Evolutionary conservation across 2,113 vertebrate species (phyloP), one percentile per base, ranked within the genome.

Genomic region (Bostrychus sinensis): DNA sequence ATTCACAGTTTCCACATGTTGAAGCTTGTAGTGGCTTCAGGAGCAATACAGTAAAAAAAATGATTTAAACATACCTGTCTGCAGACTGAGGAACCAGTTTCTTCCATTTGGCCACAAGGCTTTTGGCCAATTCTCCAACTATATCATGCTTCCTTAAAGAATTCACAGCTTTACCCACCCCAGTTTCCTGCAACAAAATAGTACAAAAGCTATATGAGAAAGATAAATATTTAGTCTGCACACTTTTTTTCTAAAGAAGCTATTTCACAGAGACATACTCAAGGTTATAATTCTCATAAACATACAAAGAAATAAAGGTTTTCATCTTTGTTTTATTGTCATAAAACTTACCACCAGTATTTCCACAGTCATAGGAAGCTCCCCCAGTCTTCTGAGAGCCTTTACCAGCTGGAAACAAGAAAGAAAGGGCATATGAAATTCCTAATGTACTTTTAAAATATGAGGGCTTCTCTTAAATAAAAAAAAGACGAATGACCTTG

Each of bases 161-260:
- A 80, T 98, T 99, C 76, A 98, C 97, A 4, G 95, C 92, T 81
- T 98, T 99, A 13, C 96, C 97, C 11, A 98, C 93, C 14, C 97
- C 96, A 0, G 97, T 98, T 86, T 97, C 96, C 97, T 99, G 8
- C 6, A n/a, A n/a, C n/a, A 50, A 5, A 22, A 76, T 1, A 56
- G 65, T 48, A 41, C 9, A 62, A 48, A 50, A 36, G 11, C 4
- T 38, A 30, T 17, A 5, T n/a, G 9, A 36, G 11, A 17, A 51
- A 9, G 3, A n/a, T 51, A 51, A 28, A 51, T 8, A 51, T 30
- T 30, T 30, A 30, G 48, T 28, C 25, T n/a, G 4, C 3, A n/a
- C 9, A 28, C 7, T 3, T 10, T 26, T 51, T 28, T 16, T 7
- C 25, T 14, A 28, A 2, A 50, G 23, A 26, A 14, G 2, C 13